These are phyloP conservation scores for Prionailurus bengalensis DNA, from an alignment of 2,113 vertebrate genomes.

Conservation along the genomic window DNA sequence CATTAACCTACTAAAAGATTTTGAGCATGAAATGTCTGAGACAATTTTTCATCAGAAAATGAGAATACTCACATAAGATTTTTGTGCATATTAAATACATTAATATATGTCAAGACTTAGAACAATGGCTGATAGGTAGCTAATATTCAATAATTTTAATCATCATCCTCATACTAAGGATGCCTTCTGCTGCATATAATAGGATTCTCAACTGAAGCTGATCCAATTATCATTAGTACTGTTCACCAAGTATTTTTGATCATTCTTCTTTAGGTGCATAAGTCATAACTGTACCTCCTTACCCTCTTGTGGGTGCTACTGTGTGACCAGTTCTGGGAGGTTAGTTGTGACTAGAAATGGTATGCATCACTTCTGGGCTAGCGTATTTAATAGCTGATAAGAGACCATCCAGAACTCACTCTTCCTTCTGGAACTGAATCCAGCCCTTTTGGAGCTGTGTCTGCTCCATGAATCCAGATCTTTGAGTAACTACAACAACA, in stretches of 20 bases:
- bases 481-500: background rate
- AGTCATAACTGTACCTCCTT: background rate
- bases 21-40: background rate
- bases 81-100: background rate
- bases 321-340: background rate
- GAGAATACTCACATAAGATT: background rate
- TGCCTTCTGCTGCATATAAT: background rate
- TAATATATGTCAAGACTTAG: background rate
- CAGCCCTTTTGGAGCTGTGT: background rate
- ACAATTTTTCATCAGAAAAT: background rate
- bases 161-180: background rate
- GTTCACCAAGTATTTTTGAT: background rate
- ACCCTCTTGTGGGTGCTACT: background rate
- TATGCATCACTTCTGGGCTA: background rate
- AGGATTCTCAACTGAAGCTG: background rate
- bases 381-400: background rate
- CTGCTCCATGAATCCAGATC: background rate
- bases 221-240: background rate
- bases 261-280: background rate
- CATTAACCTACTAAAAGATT: constrained; percentile 19
- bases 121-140: background rate
- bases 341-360: background rate
- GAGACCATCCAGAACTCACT: background rate
- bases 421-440: constrained; percentile 3
- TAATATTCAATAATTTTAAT: background rate